Conservation (phyloP, 2,113 vertebrate genomes). For the Anarhynchus alexandrinus region DNA sequence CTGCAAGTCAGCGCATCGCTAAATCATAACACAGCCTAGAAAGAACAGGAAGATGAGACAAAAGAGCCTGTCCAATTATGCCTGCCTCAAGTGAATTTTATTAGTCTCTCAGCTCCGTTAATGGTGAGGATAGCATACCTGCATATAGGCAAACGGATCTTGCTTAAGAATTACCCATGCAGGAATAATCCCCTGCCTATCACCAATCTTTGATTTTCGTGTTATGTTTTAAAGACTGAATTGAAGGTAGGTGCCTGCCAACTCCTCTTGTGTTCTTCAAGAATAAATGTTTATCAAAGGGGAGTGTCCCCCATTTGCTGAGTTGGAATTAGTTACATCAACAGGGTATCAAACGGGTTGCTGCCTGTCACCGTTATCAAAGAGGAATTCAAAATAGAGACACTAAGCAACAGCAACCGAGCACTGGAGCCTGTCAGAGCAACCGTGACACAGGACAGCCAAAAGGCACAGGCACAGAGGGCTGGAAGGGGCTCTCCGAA, state of each 20-base stretch:
- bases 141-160: not conserved
- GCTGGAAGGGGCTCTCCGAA: not conserved
- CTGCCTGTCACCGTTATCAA: not conserved
- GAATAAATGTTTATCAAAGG: constrained; percentile 27
- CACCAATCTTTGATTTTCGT: not conserved
- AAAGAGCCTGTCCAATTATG: constrained; percentile 6
- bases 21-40: not conserved
- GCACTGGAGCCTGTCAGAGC: not conserved
- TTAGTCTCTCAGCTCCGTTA: not conserved
- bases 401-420: not conserved
- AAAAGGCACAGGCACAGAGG: not conserved
- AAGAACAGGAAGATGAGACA: not conserved
- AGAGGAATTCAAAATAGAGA: not conserved
- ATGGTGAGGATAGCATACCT: not conserved
- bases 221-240: not conserved
- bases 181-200: constrained; percentile 11
- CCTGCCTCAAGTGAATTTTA: not conserved
- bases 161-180: not conserved
- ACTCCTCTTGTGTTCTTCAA: not conserved
- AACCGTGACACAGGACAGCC: rapidly evolving
- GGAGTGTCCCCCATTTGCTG: not conserved
- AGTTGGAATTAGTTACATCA: constrained; percentile 6
- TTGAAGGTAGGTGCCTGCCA: constrained; percentile 27
- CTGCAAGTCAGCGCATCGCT: not conserved
- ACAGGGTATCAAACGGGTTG: not conserved